A percentile compares a stretch with the other conserved stretches of the same genome.
phyloP scores from a whole-genome alignment of 2,113 vertebrate species.

The Plectropomus leopardus region DNA sequence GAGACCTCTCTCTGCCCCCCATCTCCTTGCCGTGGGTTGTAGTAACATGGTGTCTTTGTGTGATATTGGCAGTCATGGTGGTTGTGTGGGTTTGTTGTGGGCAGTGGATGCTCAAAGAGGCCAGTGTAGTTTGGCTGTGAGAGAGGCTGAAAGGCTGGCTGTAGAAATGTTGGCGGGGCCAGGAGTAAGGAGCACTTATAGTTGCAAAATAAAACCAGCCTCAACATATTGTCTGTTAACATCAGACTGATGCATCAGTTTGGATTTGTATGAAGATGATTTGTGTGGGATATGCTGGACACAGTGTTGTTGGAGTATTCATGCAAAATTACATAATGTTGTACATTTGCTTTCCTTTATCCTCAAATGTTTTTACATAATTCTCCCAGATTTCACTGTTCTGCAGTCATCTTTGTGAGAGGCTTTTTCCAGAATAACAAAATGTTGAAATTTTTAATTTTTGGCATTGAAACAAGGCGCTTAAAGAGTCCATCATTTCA shows the following conservation, averaged over 20 bases:
- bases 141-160: slow-evolving; percentile 54
- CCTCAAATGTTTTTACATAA: background rate
- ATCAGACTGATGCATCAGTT: background rate
- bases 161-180: slow-evolving; percentile 26
- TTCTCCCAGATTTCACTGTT: background rate
- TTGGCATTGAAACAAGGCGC: background rate
- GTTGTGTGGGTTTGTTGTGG: slow-evolving; percentile 82
- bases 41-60: slow-evolving; percentile 80
- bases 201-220: slow-evolving; percentile 23
- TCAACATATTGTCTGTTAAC: slow-evolving; percentile 24
- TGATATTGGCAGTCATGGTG: slow-evolving; percentile 60
- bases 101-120: slow-evolving; percentile 77
- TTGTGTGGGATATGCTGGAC: background rate
- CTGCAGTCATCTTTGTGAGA: background rate
- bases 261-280: background rate
- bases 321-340: background rate
- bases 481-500: background rate
- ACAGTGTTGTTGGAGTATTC: background rate
- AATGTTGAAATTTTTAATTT: background rate
- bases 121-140: slow-evolving; percentile 70
- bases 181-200: background rate
- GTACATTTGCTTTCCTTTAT: background rate
- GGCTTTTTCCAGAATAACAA: background rate
- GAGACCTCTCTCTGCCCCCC: slow-evolving; percentile 33
- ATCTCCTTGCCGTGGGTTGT: slow-evolving; percentile 70